A percentile compares a stretch with the other conserved stretches of the same genome.
phyloP scores from a whole-genome alignment of 2,888 invertebrate species.

The Eupithecia subfuscata region DNA sequence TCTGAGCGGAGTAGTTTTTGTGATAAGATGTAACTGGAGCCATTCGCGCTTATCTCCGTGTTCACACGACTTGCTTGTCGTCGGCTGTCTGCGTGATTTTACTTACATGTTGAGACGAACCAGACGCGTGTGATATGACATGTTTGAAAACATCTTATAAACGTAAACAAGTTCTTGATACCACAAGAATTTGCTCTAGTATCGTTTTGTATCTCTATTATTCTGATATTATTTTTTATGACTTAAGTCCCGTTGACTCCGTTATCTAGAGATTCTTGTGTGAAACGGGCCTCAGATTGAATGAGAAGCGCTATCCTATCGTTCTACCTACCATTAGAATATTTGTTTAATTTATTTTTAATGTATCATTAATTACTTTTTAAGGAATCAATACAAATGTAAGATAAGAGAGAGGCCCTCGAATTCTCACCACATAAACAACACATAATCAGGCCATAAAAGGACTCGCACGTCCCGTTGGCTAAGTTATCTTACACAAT shows the following conservation, averaged over 20 bases:
- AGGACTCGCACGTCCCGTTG: slow-evolving; percentile 37
- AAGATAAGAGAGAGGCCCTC: not conserved
- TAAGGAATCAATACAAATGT: not conserved
- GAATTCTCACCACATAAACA: slow-evolving; percentile 33
- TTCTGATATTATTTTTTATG: not conserved
- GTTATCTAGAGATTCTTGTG: not conserved
- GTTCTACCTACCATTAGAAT: not conserved
- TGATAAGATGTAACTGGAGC: slow-evolving; percentile 52
- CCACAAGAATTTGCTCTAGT: not conserved
- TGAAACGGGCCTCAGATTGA: not conserved
- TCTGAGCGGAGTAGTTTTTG: slow-evolving; percentile 47
- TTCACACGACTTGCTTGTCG: slow-evolving; percentile 65
- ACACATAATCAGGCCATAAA: slow-evolving; percentile 42
- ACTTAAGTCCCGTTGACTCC: not conserved
- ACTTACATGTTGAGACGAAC: slow-evolving; percentile 11
- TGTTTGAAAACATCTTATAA: not conserved
- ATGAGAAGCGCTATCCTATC: not conserved
- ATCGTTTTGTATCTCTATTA: not conserved
- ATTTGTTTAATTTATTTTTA: not conserved
- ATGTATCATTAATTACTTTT: not conserved
- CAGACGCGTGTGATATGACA: slow-evolving; percentile 6
- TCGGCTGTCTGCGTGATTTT: slow-evolving; percentile 12
- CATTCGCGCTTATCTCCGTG: slow-evolving; percentile 58
- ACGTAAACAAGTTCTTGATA: not conserved
- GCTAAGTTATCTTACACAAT: slow-evolving; percentile 43